phyloP scores from a whole-genome alignment of 2,113 vertebrate genomes.

The Osmerus mordax region DNA sequence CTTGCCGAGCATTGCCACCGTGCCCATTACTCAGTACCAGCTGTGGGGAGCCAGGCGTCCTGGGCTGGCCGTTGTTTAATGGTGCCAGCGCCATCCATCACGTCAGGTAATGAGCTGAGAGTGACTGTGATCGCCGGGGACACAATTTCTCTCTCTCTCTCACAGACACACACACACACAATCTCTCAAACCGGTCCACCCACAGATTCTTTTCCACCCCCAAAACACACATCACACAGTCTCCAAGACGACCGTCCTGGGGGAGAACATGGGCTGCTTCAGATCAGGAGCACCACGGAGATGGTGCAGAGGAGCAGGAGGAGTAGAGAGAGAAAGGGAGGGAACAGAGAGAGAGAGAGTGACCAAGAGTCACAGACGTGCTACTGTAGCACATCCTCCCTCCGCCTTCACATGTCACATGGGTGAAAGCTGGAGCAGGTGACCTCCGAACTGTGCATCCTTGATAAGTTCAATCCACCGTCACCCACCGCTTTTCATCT shows the following conservation, averaged over 20 bases:
- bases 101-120: constrained; percentile 74
- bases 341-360: constrained; percentile 4
- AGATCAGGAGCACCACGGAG: constrained; percentile 56
- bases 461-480: not conserved
- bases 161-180: constrained; percentile 9
- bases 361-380: not conserved
- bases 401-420: not conserved
- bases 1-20: constrained; percentile 36
- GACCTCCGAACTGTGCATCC: constrained; percentile 24
- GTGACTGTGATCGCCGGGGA: constrained; percentile 51
- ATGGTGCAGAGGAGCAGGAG: constrained; percentile 64
- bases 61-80: constrained; percentile 65
- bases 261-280: constrained; percentile 40
- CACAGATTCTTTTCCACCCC: not conserved
- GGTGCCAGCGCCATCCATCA: constrained; percentile 65
- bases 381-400: constrained; percentile 14
- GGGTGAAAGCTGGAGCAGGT: constrained; percentile 12
- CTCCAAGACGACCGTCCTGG: constrained; percentile 18
- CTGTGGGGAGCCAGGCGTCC: constrained; percentile 55
- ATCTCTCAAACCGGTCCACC: constrained; percentile 24
- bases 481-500: constrained; percentile 11
- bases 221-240: constrained; percentile 1
- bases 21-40: constrained; percentile 65
- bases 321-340: constrained; percentile 19
- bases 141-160: not conserved